A percentile compares a stretch with the other conserved stretches of the same genome.
Evolutionary conservation across 2,888 invertebrate species (phyloP).

Genomic region (Thalpophila matura): DNA sequence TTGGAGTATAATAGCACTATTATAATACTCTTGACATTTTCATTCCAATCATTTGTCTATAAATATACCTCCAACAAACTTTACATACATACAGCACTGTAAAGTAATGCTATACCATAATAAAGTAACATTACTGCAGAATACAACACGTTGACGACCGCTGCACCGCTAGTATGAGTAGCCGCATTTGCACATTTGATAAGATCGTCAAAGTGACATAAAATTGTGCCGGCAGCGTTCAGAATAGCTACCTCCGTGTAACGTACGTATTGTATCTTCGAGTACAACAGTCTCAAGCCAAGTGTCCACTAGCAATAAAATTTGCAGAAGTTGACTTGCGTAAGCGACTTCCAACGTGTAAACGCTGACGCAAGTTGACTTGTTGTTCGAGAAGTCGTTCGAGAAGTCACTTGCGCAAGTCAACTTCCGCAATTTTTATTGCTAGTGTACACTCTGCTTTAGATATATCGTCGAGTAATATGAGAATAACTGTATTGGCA

Average conservation of each 20-base stretch:
- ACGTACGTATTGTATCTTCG: constrained; percentile 47
- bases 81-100: constrained; percentile 1
- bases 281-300: no score
- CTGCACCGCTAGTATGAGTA: constrained; percentile 64
- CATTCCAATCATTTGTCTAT: constrained; percentile 16
- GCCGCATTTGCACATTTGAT: constrained; percentile 80
- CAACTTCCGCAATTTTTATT: no score
- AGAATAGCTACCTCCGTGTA: constrained; percentile 67
- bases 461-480: constrained; percentile 3
- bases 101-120: no score
- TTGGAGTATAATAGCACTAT: no score
- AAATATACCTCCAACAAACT: no score
- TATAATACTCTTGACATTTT: constrained; percentile 27
- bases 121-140: constrained; percentile 1
- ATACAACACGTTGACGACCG: constrained; percentile 45
- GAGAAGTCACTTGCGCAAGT: no score
- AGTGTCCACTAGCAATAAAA: no score
- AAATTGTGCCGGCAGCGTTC: constrained; percentile 75
- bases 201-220: constrained; percentile 84
- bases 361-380: no score
- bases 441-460: no score
- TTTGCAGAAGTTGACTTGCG: no score
- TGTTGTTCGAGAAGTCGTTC: no score
- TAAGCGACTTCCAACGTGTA: no score
- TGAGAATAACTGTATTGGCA: background rate